Evolutionary conservation across 2,113 vertebrate species (phyloP).

Genomic region (Malurus melanocephalus): DNA sequence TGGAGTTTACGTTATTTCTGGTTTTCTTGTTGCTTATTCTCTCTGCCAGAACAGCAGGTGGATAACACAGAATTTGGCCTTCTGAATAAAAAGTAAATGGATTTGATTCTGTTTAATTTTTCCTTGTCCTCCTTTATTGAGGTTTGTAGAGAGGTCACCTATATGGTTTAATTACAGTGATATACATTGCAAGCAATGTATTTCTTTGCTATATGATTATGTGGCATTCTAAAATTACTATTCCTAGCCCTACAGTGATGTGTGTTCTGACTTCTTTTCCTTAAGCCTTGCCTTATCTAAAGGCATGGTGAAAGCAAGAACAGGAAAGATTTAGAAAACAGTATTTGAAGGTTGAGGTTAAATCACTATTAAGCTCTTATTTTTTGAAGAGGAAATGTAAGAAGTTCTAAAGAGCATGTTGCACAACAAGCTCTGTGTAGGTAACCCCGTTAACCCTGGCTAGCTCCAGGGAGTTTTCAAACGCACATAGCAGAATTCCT

Average conservation of each 20-base stretch:
- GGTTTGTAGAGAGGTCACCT: not conserved
- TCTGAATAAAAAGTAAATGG: not conserved
- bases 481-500: not conserved
- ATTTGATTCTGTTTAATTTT: not conserved
- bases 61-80: not conserved
- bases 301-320: not conserved
- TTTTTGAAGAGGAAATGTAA: not conserved
- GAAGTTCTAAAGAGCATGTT: not conserved
- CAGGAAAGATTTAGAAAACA: not conserved
- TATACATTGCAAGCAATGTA: not conserved
- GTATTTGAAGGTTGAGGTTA: not conserved
- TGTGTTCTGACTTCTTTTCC: not conserved
- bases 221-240: not conserved
- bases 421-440: not conserved
- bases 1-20: not conserved
- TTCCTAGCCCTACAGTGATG: not conserved
- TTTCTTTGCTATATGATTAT: not conserved
- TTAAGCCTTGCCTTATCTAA: not conserved
- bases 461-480: not conserved
- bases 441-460: not conserved
- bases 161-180: not conserved
- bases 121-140: not conserved
- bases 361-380: not conserved
- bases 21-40: not conserved
- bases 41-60: not conserved